These are phyloP conservation scores for Limnephilus lunatus DNA, from an alignment of 2,888 invertebrate genomes.

Conservation along the genomic window DNA sequence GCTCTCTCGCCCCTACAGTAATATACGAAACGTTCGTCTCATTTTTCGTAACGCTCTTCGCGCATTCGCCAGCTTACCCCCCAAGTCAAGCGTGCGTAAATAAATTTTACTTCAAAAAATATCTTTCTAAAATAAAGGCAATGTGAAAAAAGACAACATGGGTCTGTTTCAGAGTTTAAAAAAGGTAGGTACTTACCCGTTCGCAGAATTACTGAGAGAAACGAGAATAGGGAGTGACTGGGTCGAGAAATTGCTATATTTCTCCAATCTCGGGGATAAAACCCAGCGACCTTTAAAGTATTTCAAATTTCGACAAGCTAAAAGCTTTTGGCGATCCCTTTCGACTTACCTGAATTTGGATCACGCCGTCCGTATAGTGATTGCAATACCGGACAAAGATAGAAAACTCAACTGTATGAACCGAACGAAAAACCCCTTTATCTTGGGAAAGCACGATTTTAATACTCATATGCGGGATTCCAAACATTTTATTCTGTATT, in stretches of 20 bases:
- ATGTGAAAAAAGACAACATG: not conserved
- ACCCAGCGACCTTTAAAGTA: conserved; percentile 10
- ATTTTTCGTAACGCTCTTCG: no score
- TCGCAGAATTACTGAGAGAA: not conserved
- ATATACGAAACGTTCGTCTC: no score
- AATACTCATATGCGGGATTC: not conserved
- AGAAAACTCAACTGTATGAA: not conserved
- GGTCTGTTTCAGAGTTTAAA: not conserved
- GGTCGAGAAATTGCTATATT: not conserved
- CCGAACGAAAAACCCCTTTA: not conserved
- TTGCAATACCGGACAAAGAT: not conserved
- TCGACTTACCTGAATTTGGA: not conserved
- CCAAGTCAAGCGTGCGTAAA: no score
- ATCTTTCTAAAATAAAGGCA: not conserved
- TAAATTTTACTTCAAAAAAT: no score
- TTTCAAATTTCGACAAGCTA: conserved; percentile 3
- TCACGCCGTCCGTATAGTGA: not conserved
- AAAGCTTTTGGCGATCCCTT: conserved; percentile 24
- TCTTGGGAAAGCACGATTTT: not conserved
- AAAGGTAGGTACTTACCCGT: not conserved
- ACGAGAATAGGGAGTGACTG: not conserved
- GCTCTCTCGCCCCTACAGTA: no score
- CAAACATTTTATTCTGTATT: not conserved
- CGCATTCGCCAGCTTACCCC: no score
- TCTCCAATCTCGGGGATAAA: not conserved